Percentiles rank a stretch among this genome's conserved stretches.
These are phyloP conservation scores for Istiophorus platypterus DNA, from an alignment of 2,113 vertebrate species.

Conservation along the genomic window DNA sequence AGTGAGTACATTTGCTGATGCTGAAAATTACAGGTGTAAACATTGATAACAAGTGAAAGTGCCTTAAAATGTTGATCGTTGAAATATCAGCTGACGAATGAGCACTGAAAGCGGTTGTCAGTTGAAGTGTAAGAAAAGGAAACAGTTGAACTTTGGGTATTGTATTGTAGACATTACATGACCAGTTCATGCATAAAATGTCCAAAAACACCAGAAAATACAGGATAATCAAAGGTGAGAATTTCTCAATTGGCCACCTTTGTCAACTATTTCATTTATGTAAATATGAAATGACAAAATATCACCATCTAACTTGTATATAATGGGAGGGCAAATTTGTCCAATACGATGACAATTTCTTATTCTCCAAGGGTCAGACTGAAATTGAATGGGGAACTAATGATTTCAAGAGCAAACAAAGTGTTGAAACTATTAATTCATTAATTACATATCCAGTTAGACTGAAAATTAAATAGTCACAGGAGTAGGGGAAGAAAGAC, in stretches of 20 bases:
- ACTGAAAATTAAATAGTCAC: conserved; percentile 39
- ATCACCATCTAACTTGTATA: background rate
- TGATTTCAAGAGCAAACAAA: conserved; percentile 59
- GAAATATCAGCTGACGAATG: background rate
- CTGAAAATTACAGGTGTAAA: background rate
- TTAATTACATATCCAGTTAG: conserved; percentile 60
- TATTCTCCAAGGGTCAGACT: background rate
- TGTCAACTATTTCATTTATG: background rate
- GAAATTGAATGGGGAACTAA: conserved; percentile 39
- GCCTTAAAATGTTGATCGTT: no score
- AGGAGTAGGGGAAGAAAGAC: conserved; percentile 1
- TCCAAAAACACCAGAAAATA: conserved; percentile 11
- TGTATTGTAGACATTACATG: background rate
- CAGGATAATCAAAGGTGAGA: background rate
- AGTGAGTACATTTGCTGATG: background rate
- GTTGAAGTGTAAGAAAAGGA: background rate
- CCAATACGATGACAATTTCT: conserved; percentile 17
- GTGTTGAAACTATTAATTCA: conserved; percentile 35
- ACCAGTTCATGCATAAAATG: background rate
- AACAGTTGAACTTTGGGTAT: background rate
- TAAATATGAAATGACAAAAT: conserved; percentile 27
- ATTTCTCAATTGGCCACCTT: background rate
- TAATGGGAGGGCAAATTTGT: background rate
- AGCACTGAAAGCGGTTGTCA: background rate
- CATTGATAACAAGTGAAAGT: background rate